Base-by-base conservation (phyloP, 1,140 invertebrate genomes). In the Tetramorium parvispinum region DNA sequence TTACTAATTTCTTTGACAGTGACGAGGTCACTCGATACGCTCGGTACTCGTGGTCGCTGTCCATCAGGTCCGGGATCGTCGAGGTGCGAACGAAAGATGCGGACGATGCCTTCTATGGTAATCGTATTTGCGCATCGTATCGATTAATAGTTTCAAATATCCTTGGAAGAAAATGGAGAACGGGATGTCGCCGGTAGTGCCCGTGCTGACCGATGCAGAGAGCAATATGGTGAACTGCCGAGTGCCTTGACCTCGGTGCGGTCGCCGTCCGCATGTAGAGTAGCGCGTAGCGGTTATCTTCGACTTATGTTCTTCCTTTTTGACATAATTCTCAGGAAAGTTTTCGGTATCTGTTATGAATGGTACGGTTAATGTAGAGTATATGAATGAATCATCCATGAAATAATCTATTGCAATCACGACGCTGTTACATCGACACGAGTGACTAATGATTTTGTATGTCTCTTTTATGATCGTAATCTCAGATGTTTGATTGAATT, bases 181-280 rank as follows among this genome's bases (percentile, higher is more conserved):
- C 53, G 79, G 65, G 3, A 68, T 53, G 65, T 81, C 65, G 78
- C 49, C 65, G 65, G 65, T 81, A 55, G 65, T 53, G 70, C 10
- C n/a, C 18, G 27, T 53, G 57, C 46, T 65, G 40, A 10, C 21
- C 24, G 32, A n/a, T 21, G 37, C 37, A 21, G 55, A 53, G 24
- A 83, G 79, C 40, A 59, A 83, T 37, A 75, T 83, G 53, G 79
- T 61, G 68, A 83, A 83, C 66, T 46, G 6, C 57, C 53, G 79
- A 24, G 79, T 73, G 79, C 79, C 68, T 83, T 83, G 79, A 83
- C 79, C 79, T 61, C 79, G 65, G 63, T 46, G 53, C 51, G 51
- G 24, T 40, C 24, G 21, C 18, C 13, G 24, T 43, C 65, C 79
- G 79, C 79, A 27, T 73, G 68, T 59, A 11, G 53, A 59, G 51